Evolutionary conservation across 2,888 invertebrate species (phyloP).

Genomic region (Neoitamus cyanurus): DNA sequence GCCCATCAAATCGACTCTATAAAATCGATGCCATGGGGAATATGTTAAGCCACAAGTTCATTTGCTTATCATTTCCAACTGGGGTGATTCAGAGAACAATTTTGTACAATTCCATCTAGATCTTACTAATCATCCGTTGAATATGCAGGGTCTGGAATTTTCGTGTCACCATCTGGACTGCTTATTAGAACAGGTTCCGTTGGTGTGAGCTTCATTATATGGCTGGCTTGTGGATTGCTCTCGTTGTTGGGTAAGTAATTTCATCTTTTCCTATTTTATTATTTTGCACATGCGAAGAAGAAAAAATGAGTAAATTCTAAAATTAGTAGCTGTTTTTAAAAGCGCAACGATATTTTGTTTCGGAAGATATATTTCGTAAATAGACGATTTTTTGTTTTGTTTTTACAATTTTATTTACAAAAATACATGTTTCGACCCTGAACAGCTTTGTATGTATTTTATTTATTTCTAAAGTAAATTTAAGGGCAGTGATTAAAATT

Average conservation of each 20-base stretch:
- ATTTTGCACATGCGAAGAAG: neutral
- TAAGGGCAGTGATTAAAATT: no score
- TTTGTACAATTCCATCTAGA: neutral
- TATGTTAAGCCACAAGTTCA: slow-evolving; percentile 14
- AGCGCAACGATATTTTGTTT: no score
- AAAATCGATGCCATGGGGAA: slow-evolving; percentile 25
- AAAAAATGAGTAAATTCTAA: neutral
- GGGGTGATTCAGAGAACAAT: slow-evolving; percentile 35
- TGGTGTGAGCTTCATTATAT: slow-evolving; percentile 93
- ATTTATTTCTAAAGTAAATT: no score
- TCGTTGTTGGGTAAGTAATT: slow-evolving; percentile 82
- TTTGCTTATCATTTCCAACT: slow-evolving; percentile 42
- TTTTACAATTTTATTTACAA: no score
- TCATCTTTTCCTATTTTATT: neutral
- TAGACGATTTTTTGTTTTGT: no score
- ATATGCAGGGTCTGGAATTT: slow-evolving; percentile 91
- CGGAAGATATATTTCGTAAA: no score
- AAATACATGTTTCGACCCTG: no score
- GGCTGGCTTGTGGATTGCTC: slow-evolving; percentile 93
- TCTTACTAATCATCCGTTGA: slow-evolving; percentile 24
- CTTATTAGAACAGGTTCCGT: slow-evolving; percentile 92
- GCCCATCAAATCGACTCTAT: slow-evolving; percentile 23
- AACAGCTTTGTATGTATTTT: no score
- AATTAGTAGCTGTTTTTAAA: neutral
- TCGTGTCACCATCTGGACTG: slow-evolving; percentile 97